Evolutionary conservation across 2,113 vertebrate species (phyloP), one percentile per base, ranked within the genome.

Genomic region (Salvelinus namaycush): DNA sequence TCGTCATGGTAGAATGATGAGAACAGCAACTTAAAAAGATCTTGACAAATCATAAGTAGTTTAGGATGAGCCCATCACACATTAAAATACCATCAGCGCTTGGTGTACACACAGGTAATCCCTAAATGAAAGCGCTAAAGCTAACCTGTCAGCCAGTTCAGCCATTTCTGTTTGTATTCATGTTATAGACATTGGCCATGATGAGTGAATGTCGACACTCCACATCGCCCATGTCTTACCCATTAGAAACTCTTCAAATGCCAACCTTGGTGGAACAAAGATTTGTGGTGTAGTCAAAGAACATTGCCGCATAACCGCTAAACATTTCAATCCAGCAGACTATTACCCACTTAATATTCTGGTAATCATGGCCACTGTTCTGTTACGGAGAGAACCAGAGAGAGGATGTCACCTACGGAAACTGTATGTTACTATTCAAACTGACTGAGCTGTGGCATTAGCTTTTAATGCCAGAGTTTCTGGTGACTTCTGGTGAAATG

Each of bases 181-280:
- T 74, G 77, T 57, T 72, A 4, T 74, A 77, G 84, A 84, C 76
- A 75, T 24, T 20, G 16, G 70, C 5, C 51, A 62, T 68, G 60
- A 48, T 73, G 76, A 81, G 76, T 73, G 80, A 84, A 80, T 8
- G 82, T 80, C 83, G 83, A 84, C 83, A 87, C 77, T 83, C 74
- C 84, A 78, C 84, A 84, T 89, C 83, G 86, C 70, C 74, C 0
- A 44, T 62, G 83, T 79, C 75, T 87, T 84, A n/a, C 75, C 76
- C 76, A 1, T 70, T 39, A 74, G 48, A 84, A 78, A 76, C 16
- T 14, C 16, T 26, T 74, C 59, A 72, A 70, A 72, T 22, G 29
- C 24, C 71, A 60, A 70, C 72, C 13, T 11, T 70, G 81, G 79
- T 54, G 51, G 74, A 22, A 73, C 74, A 0, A 57, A 6, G 69